Percentiles rank a stretch among this genome's conserved stretches.
These are phyloP conservation scores for Capitella teleta DNA, from an alignment of 1,140 invertebrate genomes.

Conservation along the genomic window DNA sequence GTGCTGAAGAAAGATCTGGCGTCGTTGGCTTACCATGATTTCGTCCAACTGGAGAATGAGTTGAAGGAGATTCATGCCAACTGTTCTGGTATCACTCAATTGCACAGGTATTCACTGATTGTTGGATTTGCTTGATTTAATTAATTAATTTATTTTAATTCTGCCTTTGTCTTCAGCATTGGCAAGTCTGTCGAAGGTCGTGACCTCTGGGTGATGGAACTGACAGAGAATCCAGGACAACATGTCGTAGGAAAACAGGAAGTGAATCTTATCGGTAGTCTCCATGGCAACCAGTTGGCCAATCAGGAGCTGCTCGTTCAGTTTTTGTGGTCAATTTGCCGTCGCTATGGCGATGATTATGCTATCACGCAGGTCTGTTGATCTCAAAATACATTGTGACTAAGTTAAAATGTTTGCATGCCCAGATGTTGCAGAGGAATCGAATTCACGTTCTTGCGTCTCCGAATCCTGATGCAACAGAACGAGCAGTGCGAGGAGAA, in stretches of 20 bases:
- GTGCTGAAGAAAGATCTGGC: neutral
- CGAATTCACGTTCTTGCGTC: conserved; percentile 74
- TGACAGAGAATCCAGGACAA: conserved; percentile 74
- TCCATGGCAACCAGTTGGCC: conserved; percentile 83
- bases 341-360: conserved; percentile 52
- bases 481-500: conserved; percentile 60
- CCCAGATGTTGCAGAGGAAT: conserved; percentile 55
- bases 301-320: conserved; percentile 70
- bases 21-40: neutral
- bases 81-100: neutral
- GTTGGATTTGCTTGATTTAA: neutral
- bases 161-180: conserved; percentile 16
- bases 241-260: conserved; percentile 53
- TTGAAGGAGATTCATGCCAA: neutral
- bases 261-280: conserved; percentile 77
- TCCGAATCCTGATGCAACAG: conserved; percentile 87
- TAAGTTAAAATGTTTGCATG: conserved; percentile 5
- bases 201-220: conserved; percentile 85
- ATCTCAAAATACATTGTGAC: neutral
- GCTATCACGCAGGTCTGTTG: conserved; percentile 18
- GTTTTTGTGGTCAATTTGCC: conserved; percentile 74
- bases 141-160: neutral
- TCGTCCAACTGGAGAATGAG: no score
- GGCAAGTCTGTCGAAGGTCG: conserved; percentile 47
- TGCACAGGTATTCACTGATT: neutral